Evolutionary conservation across 2,113 vertebrate species (phyloP), one percentile per base, ranked within the genome.

Genomic region (Sorex fumeus): DNA sequence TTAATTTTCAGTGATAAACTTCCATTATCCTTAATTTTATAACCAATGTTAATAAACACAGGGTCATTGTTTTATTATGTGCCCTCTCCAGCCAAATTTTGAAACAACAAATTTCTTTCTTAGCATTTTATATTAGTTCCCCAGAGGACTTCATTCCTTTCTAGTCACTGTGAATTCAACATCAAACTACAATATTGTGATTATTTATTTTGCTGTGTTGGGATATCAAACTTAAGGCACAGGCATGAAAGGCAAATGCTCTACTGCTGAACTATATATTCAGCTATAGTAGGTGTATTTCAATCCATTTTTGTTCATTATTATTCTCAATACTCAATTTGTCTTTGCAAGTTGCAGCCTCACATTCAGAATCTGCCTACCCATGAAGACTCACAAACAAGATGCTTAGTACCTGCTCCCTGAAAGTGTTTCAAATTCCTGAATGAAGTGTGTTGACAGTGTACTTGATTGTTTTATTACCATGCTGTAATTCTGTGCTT

Each of bases 81-180:
- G 28, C 40, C 34, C 78, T 32, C 72, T 36, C 34, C 70, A 87
- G 87, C 64, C 18, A 43, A 87, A 79, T 69, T 88, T 60, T n/a
- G n/a, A 27, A 79, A 84, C 10, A 74, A 66, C 25, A 1, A 74
- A 32, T 91, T 60, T 75, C 40, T 85, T 69, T 57, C 64, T 9
- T 88, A 13, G 43, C 18, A 71, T 67, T 40, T 53, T 50, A 64
- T 45, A 64, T 80, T 32, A 16, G 50, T 21, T n/a, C 32, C 40
- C 47, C 53, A 40, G 25, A 66, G 67, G 8, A 18, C 72, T 13
- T 62, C 75, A 62, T 53, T 30, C 32, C 60, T 30, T n/a, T 87
- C 25, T 62, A 50, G n/a, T 21, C 79, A 30, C 21, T 50, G 3
- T 32, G 30, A 9, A 57, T 23, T 36, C 71, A 43, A 50, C 36